Percentiles rank a stretch among this genome's conserved stretches.
Conservation (phyloP, 1,140 invertebrate species). For the Brachionus rubens region DNA sequence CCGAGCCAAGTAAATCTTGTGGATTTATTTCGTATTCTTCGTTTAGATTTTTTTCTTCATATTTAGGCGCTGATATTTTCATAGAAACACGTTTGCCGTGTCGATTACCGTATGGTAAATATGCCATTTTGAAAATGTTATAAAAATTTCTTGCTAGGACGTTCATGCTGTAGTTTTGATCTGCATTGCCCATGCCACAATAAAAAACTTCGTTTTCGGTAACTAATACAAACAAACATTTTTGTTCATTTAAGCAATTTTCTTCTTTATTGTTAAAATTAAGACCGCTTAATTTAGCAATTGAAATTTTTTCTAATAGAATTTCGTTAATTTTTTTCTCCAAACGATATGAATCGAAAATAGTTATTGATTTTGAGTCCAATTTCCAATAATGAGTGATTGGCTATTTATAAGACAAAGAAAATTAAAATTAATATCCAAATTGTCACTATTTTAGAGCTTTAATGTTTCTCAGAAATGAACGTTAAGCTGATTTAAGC, state of each 20-base stretch:
- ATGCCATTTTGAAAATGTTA: conserved; percentile 46
- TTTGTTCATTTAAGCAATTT: conserved; percentile 37
- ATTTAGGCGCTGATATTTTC: conserved; percentile 39
- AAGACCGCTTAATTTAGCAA: neutral
- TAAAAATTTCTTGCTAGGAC: conserved; percentile 37
- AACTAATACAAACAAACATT: conserved; percentile 12
- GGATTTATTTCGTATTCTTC: conserved; percentile 41
- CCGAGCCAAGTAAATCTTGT: conserved; percentile 31
- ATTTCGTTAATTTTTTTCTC: conserved; percentile 24
- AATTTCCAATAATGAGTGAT: conserved; percentile 44
- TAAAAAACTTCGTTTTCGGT: neutral
- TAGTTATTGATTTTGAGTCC: conserved; percentile 35
- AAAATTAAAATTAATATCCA: neutral
- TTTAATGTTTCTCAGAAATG: too few species aligned
- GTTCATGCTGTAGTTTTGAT: conserved; percentile 10
- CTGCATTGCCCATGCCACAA: conserved; percentile 24
- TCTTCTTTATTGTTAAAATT: conserved; percentile 3
- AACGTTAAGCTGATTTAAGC: too few species aligned
- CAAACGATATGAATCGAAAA: conserved; percentile 22
- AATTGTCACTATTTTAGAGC: neutral
- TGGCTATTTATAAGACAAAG: neutral
- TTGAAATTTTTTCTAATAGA: conserved; percentile 11
- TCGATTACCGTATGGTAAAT: conserved; percentile 19
- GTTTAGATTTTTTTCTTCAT: conserved; percentile 36
- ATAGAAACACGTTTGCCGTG: conserved; percentile 16